Percentiles rank a stretch among this genome's conserved stretches.
phyloP scores from a whole-genome alignment of 1,140 invertebrate species.

The Amphibalanus amphitrite region DNA sequence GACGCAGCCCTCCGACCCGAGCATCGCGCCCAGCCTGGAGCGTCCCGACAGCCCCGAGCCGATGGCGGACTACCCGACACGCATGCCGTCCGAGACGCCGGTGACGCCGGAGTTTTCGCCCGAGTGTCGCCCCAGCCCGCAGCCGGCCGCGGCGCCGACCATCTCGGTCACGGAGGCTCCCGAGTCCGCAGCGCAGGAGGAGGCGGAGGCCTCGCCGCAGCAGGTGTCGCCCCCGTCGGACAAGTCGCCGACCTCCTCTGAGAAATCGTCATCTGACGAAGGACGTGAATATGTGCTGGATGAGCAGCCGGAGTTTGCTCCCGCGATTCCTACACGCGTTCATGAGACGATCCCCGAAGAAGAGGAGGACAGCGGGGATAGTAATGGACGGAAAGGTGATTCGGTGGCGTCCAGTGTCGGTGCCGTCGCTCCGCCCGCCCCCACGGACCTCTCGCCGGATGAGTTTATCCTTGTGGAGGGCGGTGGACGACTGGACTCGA shows the following conservation, averaged over 20 bases:
- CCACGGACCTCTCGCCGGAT: neutral
- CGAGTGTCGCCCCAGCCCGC: neutral
- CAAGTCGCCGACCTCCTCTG: neutral
- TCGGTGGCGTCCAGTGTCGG: too few species aligned
- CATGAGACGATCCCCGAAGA: neutral
- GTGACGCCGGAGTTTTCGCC: neutral
- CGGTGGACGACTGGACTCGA: neutral
- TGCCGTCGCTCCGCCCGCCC: too few species aligned
- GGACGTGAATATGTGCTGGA: neutral
- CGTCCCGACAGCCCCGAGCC: neutral
- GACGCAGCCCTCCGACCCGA: neutral
- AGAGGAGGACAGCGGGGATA: slow-evolving; percentile 41
- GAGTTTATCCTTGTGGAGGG: neutral
- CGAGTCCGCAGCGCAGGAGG: neutral
- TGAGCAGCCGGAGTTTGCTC: neutral
- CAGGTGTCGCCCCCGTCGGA: neutral
- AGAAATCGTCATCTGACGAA: neutral
- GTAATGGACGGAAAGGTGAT: slow-evolving; percentile 38
- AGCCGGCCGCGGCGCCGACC: neutral
- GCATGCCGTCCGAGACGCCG: neutral
- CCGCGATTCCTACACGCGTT: neutral
- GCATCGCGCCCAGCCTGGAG: neutral
- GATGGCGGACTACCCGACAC: neutral
- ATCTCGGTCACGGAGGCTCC: neutral
- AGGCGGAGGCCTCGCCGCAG: neutral